Percentiles rank a stretch among this genome's conserved stretches.
These are phyloP conservation scores for Chaunax sp. DNA, from an alignment of 2,797 vertebrate genomes.

Conservation along the genomic window DNA sequence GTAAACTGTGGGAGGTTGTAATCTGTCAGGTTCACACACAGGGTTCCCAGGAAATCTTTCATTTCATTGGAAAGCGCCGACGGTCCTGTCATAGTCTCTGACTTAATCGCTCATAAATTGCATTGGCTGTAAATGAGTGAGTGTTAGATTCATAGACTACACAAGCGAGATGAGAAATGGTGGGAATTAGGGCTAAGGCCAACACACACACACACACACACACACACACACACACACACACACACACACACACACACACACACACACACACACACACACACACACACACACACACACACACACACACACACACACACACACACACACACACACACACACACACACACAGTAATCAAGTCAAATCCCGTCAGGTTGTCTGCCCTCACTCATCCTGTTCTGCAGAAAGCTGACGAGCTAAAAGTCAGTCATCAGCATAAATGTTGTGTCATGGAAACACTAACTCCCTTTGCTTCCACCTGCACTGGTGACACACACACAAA, in stretches of 20 bases:
- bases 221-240: constrained; percentile 4
- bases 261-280: constrained; percentile 5
- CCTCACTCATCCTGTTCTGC: constrained; percentile 30
- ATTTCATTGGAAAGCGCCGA: constrained; percentile 19
- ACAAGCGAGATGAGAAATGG: constrained; percentile 16
- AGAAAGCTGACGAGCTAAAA: constrained; percentile 43
- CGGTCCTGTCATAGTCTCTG: constrained; percentile 29
- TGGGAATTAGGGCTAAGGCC: constrained; percentile 28
- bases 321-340: background rate
- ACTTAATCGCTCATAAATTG: constrained; percentile 41
- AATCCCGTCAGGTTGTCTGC: constrained; percentile 1
- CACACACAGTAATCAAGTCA: background rate
- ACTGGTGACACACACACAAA: no score
- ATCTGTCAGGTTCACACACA: constrained; percentile 34
- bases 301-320: constrained; percentile 3
- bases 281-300: constrained; percentile 3
- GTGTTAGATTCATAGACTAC: constrained; percentile 44
- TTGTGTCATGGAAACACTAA: constrained; percentile 32
- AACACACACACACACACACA: constrained; percentile 6
- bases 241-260: constrained; percentile 4
- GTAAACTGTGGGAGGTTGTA: constrained; percentile 23
- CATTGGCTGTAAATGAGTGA: constrained; percentile 23
- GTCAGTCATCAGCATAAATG: constrained; percentile 49
- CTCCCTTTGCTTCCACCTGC: constrained; percentile 3
- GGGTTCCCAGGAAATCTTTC: constrained; percentile 7